A percentile compares a stretch with the other conserved stretches of the same genome.
Conservation (phyloP, 2,113 vertebrate genomes). For the Phainopepla nitens region DNA sequence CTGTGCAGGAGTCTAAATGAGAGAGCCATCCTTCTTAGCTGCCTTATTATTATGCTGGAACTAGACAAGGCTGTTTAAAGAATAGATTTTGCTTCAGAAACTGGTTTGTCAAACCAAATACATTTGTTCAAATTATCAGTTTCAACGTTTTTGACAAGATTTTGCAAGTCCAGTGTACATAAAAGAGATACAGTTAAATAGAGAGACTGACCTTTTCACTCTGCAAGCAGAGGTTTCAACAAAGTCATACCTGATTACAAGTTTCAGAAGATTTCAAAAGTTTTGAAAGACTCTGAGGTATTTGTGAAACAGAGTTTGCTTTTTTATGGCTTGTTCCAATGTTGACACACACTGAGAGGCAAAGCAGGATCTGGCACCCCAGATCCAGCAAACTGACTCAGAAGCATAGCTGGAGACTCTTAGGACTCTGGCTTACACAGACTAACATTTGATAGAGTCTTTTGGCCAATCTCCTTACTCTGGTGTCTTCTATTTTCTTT, state of each 20-base stretch:
- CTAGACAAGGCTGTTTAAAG: not conserved
- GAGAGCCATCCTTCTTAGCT: not conserved
- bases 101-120: not conserved
- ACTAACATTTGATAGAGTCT: not conserved
- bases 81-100: constrained; percentile 6
- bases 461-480: not conserved
- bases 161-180: constrained; percentile 44
- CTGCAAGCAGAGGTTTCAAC: constrained; percentile 45
- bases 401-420: not conserved
- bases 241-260: not conserved
- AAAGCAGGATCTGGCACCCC: not conserved
- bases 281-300: not conserved
- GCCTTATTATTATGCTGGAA: not conserved
- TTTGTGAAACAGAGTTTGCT: not conserved
- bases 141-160: not conserved
- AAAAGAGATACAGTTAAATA: constrained; percentile 10
- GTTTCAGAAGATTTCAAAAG: constrained; percentile 25
- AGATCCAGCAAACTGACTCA: not conserved
- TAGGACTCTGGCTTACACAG: not conserved
- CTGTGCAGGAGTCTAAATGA: not conserved
- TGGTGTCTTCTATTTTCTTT: not conserved
- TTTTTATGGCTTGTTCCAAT: not conserved
- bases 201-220: constrained; percentile 44
- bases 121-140: not conserved
- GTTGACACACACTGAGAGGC: not conserved